A percentile compares a stretch with the other conserved stretches of the same genome.
These are phyloP conservation scores for Procambarus clarkii DNA, from an alignment of 1,140 invertebrate species.

Conservation along the genomic window DNA sequence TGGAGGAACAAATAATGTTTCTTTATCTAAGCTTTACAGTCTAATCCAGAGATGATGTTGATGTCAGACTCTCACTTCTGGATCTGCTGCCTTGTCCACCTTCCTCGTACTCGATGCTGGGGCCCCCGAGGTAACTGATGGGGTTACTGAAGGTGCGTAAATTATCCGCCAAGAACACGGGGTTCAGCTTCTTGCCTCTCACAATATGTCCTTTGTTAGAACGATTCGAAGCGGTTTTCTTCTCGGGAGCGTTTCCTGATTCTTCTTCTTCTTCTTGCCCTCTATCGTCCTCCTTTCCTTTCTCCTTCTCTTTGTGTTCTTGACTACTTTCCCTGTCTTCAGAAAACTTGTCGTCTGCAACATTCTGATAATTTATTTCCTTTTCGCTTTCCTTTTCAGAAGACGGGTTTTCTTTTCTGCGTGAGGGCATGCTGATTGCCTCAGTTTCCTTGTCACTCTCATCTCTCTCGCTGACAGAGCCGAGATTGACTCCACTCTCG, in stretches of 20 bases:
- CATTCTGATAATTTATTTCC: too few relatives aligned
- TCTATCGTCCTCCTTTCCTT: background rate
- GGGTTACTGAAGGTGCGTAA: constrained; percentile 55
- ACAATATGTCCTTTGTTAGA: constrained; percentile 18
- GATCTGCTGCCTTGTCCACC: background rate
- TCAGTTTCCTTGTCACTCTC: constrained; percentile 31
- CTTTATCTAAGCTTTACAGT: background rate
- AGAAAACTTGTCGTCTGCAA: background rate
- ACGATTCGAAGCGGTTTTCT: background rate
- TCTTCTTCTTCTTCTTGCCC: background rate
- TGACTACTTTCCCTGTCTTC: background rate
- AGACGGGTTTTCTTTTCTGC: constrained; percentile 32
- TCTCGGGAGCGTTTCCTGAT: background rate
- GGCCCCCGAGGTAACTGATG: constrained; percentile 55
- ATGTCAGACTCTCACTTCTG: constrained; percentile 27
- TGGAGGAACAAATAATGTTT: too few relatives aligned
- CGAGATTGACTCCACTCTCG: background rate
- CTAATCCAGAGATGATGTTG: constrained; percentile 45
- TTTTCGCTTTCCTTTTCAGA: background rate
- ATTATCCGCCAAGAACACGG: constrained; percentile 27
- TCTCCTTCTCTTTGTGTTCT: background rate
- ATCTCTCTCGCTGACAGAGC: constrained; percentile 41
- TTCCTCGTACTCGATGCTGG: constrained; percentile 50
- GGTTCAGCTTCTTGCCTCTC: constrained; percentile 31
- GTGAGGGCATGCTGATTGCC: background rate